phyloP scores from a whole-genome alignment of 2,888 invertebrate genomes.

The Ernsta delagoae region DNA sequence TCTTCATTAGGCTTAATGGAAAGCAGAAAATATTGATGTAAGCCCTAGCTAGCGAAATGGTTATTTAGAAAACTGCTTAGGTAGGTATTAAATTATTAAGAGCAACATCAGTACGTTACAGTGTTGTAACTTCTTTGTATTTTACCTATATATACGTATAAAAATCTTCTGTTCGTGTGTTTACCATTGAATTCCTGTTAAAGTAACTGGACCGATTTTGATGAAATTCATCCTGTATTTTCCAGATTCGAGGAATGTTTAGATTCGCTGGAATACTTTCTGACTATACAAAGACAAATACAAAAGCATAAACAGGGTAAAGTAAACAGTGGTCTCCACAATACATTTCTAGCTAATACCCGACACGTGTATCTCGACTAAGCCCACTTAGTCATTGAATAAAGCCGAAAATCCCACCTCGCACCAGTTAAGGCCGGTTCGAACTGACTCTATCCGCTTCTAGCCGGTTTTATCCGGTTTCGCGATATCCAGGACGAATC shows the following conservation, averaged over 20 bases:
- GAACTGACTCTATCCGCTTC: slow-evolving; percentile 38
- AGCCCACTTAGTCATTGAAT: slow-evolving; percentile 38
- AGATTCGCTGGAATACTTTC: too few species aligned
- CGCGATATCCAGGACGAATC: slow-evolving; percentile 45
- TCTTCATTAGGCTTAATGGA: slow-evolving; percentile 9
- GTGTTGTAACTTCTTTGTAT: too few species aligned
- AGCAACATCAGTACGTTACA: too few species aligned
- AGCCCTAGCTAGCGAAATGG: background rate
- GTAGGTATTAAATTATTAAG: too few species aligned
- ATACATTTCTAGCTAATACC: slow-evolving; percentile 26
- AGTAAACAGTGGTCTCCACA: background rate
- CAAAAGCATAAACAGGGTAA: background rate
- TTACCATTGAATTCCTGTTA: too few species aligned
- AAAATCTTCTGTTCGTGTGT: too few species aligned
- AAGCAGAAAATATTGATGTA: slow-evolving; percentile 1
- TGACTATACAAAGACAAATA: background rate
- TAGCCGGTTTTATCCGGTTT: slow-evolving; percentile 50
- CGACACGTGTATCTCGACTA: slow-evolving; percentile 32
- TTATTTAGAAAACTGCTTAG: background rate
- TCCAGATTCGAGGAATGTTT: too few species aligned
- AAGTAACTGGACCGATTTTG: too few species aligned
- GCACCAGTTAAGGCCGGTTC: slow-evolving; percentile 29
- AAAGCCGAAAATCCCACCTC: slow-evolving; percentile 42
- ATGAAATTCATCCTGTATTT: too few species aligned
- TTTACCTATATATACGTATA: too few species aligned